These are phyloP conservation scores for Poecilia wingei DNA, from an alignment of 2,797 vertebrate species.

Conservation along the genomic window DNA sequence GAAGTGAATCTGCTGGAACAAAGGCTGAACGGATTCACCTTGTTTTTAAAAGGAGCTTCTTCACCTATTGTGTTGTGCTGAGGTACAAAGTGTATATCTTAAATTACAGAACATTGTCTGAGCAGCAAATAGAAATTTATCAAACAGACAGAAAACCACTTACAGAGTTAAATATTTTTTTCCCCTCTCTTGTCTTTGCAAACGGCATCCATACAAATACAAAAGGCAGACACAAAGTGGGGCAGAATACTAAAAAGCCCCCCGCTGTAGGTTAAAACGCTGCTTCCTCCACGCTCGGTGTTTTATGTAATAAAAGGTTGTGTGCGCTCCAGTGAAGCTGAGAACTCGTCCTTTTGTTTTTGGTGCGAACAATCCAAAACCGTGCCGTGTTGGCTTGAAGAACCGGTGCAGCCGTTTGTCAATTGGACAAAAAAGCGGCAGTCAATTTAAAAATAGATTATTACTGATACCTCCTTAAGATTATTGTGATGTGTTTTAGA, in stretches of 20 bases:
- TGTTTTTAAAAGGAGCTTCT: slow-evolving; percentile 10
- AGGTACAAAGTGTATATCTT: slow-evolving; percentile 1
- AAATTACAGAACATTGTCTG: slow-evolving; percentile 10
- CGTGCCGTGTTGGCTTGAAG: slow-evolving; percentile 14
- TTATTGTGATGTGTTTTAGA: slow-evolving; percentile 14
- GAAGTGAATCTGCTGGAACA: not conserved
- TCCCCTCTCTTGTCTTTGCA: slow-evolving; percentile 9
- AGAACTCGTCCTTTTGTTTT: not conserved
- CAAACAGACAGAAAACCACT: slow-evolving; percentile 37
- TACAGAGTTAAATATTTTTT: slow-evolving; percentile 29
- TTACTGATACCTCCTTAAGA: slow-evolving; percentile 22
- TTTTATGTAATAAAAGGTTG: slow-evolving; percentile 20
- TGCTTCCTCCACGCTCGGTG: slow-evolving; percentile 23
- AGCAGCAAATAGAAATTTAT: slow-evolving; percentile 30
- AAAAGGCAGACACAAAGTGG: slow-evolving; percentile 37
- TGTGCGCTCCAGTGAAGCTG: slow-evolving; percentile 1
- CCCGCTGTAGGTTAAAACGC: slow-evolving; percentile 23
- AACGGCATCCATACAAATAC: slow-evolving; percentile 31
- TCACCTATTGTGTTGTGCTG: slow-evolving; percentile 19
- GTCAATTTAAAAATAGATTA: slow-evolving; percentile 22
- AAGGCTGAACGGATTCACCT: not conserved
- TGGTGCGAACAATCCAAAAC: slow-evolving; percentile 11
- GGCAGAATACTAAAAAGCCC: slow-evolving; percentile 58
- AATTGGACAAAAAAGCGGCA: slow-evolving; percentile 43
- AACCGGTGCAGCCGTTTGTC: slow-evolving; percentile 38